Base-by-base conservation (phyloP, 2,888 invertebrate species). In the Drosophila flavopinicola region DNA sequence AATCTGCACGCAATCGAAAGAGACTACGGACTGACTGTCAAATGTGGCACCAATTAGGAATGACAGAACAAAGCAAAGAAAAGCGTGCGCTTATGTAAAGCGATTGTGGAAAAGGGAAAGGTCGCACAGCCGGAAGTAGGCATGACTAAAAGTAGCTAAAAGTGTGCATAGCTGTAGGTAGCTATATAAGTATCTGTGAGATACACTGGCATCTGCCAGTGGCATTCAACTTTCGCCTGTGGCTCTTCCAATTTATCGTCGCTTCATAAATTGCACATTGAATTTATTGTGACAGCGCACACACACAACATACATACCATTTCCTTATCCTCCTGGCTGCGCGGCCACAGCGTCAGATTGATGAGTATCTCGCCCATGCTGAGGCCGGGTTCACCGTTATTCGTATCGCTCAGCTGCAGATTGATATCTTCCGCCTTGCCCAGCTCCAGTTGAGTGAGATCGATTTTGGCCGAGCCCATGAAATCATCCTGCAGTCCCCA, bases 401-500 rank as follows among this genome's bases (percentile, higher is more conserved):
- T 85, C 0, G 95, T 94, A 89, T 98, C 98, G 72, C 94, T 94
- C 15, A 99, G 93, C 74, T 95, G 93, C 44, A 99, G 92, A 54
- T 93, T 94, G 72, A 98, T 90, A 85, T 99, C 98, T 78, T 94
- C 94, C 1, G 94, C 91, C 65, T 94, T 92, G 42, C 95, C 95
- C 47, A 97, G 92, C 83, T 98, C 97, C 68, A 98, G 90, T 38
- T 94, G 93, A 0, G 96, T 95, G 52, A 99, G 93, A 90, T 98
- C 97, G 75, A 99, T 90, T 70, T 93, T 93, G 6, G 97, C 96
- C 48, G 96, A 94, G 1, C 99, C 99, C 98, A 99, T 99, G 90
- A 98, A 98, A 92, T 99, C 99, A 90, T 99, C 99, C 92, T 96
- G 94, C 37, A 98, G 93, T 25, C 98, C 98, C 95, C 98, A 98